Evolutionary conservation across 2,797 vertebrate genomes (phyloP), one percentile per base, ranked within the genome.

Genomic region (Pangasius djambal): DNA sequence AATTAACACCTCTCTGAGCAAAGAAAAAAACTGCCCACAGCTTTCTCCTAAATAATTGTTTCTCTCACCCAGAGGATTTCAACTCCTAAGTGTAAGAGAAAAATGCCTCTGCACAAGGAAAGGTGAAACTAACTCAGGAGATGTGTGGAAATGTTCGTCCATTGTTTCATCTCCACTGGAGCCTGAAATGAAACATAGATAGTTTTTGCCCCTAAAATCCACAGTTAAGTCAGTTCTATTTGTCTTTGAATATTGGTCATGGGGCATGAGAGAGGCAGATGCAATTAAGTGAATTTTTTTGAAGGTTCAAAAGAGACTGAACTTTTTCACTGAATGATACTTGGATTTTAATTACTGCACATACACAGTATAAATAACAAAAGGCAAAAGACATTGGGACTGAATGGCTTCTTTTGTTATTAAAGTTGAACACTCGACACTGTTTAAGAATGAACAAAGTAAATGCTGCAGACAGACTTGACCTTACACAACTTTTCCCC

Each of bases 1-100:
- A 96, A 96, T 96, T 96, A 96, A 92, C 94, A 96, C 94, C 93
- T 92, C 91, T 94, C 92, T 94, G 93, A 92, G 92, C 92, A 16
- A 63, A 92, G 90, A 94, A 94, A 84, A 87, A 78, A 31, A 57
- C 9, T 48, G 57, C 57, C 92, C 85, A 91, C 90, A 93, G 93
- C 90, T 91, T 94, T 92, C 93, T 94, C 93, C 93, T 77, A 94
- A 95, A 95, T 95, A 96, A 95, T 94, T 95, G 92, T 93, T 93
- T 95, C 92, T 86, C 44, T 85, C 91, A 90, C 92, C 93, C 92
- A 91, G 63, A 89, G 94, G 93, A 93, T 90, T 91, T 91, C 20
- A 18, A 72, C 91, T 86, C 40, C 87, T 90, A 87, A 77, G 37
- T 85, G 75, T 79, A 74, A 25, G 22, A 81, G 81, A n/a, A 57